Evolutionary conservation across 1,140 invertebrate genomes (phyloP), one percentile per base, ranked within the genome.

Genomic region (Temnothorax curvispinosus): DNA sequence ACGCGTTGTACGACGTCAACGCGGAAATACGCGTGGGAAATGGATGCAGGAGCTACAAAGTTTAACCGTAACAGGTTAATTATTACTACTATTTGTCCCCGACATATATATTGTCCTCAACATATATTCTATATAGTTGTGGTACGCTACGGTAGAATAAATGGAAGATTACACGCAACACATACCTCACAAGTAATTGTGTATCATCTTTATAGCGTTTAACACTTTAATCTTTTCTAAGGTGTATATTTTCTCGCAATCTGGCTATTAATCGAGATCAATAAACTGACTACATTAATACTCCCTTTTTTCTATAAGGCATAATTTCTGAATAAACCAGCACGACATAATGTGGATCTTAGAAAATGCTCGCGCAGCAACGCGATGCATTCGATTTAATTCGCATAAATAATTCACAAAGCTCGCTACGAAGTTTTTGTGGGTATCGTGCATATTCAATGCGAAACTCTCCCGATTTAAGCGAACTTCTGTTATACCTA

Each of bases 171-270:
- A 56, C 15, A 35, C 5, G 35, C 9, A 27, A 27, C 27, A 27
- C 27, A 27, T 2, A 64, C 11, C 2, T 11, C 41, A 21, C 18
- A n/a, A 7, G 9, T 74, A 82, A 74, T 82, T 47, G 18, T 67
- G 38, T 41, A 56, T 82, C 47, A 64, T 80, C 5, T 80, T 69
- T 82, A 58, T 80, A 8, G n/a, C 35, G 21, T 80, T 69, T 72
- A 82, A 82, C 41, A 38, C 15, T 5, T 32, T 35, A 71, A 72
- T 44, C 21, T 72, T 47, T 27, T 82, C 52, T 47, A 32, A 71
- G 35, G 6, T 58, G 4, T 32, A 56, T 6, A 47, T 58, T 56
- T 74, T 82, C 27, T 47, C 50, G 13, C 2, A 5, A 81, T 56
- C 18, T 5, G n/a, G 41, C 52, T 84, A 60, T 74, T 44, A 32